Percentiles rank a stretch among this genome's conserved stretches.
Evolutionary conservation across 2,797 vertebrate genomes (phyloP).

Genomic region (Synanceia verrucosa): DNA sequence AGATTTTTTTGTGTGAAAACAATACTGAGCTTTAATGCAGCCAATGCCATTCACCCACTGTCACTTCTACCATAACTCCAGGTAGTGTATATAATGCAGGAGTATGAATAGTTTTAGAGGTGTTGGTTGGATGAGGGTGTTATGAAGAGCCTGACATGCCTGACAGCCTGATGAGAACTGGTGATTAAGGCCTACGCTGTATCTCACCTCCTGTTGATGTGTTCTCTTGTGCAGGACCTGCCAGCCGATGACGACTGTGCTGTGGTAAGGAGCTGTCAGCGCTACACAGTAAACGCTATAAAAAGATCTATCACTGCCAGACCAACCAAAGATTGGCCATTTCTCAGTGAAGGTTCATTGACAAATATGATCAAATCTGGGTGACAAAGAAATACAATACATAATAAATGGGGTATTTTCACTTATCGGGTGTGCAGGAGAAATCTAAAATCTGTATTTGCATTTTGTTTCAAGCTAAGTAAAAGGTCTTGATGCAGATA

Average conservation of each 20-base stretch:
- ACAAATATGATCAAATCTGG: constrained; percentile 28
- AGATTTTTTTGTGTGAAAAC: background rate
- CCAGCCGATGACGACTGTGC: constrained; percentile 55
- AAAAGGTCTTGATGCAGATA: background rate
- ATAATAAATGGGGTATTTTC: background rate
- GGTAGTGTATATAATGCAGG: constrained; percentile 13
- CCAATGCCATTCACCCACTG: background rate
- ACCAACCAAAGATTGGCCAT: constrained; percentile 36
- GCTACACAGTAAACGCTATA: constrained; percentile 51
- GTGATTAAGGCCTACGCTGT: constrained; percentile 57
- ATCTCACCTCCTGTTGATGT: constrained; percentile 59
- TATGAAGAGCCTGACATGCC: constrained; percentile 41
- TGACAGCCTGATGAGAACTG: constrained; percentile 60
- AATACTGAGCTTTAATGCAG: background rate
- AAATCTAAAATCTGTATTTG: background rate
- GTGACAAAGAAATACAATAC: constrained; percentile 1
- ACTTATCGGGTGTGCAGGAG: background rate
- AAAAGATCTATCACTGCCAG: constrained; percentile 66
- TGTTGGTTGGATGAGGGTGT: constrained; percentile 14
- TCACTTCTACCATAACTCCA: background rate
- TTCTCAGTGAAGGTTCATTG: constrained; percentile 39
- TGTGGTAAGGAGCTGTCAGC: constrained; percentile 63
- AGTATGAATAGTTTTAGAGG: constrained; percentile 27
- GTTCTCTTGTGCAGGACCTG: constrained; percentile 54
- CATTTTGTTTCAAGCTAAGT: background rate